phyloP scores from a whole-genome alignment of 2,888 invertebrate species.

The Ichneumoninae sp. region DNA sequence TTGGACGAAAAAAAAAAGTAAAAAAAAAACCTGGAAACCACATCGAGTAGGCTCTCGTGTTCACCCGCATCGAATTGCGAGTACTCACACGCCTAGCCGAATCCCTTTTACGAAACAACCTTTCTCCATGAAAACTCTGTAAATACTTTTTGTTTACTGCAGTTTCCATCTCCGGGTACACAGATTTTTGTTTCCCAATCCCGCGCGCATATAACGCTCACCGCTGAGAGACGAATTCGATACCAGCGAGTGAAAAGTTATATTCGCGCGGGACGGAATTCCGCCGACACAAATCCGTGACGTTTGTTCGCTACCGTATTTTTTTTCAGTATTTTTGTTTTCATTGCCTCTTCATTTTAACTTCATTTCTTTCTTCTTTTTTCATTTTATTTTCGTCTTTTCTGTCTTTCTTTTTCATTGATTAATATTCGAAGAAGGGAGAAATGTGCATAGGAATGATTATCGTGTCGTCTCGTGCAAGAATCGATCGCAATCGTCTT shows the following conservation, averaged over 20 bases:
- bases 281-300: neutral
- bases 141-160: conserved; percentile 27
- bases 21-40: neutral
- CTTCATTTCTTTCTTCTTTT: neutral
- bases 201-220: neutral
- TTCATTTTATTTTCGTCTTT: neutral
- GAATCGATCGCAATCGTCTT: conserved; percentile 28
- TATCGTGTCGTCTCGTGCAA: neutral
- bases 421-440: neutral
- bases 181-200: conserved; percentile 25
- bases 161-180: neutral
- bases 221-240: neutral
- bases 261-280: neutral
- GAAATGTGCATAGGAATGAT: neutral
- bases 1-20: conserved; percentile 40
- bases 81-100: neutral
- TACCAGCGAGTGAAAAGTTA: neutral
- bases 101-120: conserved; percentile 4
- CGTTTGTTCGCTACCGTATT: neutral
- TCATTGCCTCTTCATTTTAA: neutral
- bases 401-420: neutral
- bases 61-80: conserved; percentile 19
- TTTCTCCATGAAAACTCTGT: neutral
- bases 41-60: neutral
- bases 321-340: neutral